phyloP scores from a whole-genome alignment of 2,888 invertebrate genomes.

The Tenodera sinensis region DNA sequence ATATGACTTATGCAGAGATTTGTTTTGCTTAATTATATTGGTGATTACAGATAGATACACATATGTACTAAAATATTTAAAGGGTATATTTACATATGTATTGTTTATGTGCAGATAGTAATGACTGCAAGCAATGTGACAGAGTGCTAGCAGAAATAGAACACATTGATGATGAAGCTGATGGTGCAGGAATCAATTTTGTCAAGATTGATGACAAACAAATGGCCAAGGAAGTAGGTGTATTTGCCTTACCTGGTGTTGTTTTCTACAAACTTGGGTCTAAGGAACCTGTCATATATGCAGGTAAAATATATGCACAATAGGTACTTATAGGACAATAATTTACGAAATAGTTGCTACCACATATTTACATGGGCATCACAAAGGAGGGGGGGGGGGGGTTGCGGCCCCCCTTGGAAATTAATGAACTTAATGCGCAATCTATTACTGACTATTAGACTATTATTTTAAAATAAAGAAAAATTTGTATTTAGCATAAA shows the following conservation, averaged over 20 bases:
- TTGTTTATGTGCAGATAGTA: constrained; percentile 65
- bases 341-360: no score
- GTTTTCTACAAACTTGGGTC: constrained; percentile 84
- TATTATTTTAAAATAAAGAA: no score
- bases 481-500: no score
- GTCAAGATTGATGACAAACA: constrained; percentile 87
- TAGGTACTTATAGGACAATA: no score
- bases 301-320: constrained; percentile 53
- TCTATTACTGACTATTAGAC: no score
- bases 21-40: no score
- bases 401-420: no score
- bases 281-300: constrained; percentile 87
- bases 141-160: constrained; percentile 83
- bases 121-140: constrained; percentile 91
- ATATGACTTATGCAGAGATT: not conserved
- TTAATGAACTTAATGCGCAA: no score
- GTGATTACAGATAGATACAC: no score
- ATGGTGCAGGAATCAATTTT: constrained; percentile 85
- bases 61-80: not conserved
- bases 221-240: constrained; percentile 82
- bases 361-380: no score
- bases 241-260: constrained; percentile 86
- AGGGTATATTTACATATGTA: not conserved
- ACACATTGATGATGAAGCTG: constrained; percentile 91
- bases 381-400: no score